Base-by-base conservation (phyloP, 2,113 vertebrate species). In the Neotoma lepida region DNA sequence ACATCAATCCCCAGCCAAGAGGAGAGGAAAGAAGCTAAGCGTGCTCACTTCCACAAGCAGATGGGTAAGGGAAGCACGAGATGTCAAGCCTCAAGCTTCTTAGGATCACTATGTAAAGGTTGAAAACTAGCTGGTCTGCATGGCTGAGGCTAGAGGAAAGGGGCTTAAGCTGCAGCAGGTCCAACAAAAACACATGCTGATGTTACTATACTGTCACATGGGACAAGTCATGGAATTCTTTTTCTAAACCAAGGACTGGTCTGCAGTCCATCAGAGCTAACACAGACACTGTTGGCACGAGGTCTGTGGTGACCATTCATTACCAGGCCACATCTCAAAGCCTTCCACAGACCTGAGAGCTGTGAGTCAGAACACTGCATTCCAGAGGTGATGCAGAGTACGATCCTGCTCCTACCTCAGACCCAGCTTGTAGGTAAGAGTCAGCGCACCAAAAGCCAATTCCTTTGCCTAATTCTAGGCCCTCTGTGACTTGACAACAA, bases 1-100 rank as follows among this genome's bases (percentile, higher is more conserved):
- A 92, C 71, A 88, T 98, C 91, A 98, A 51, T 95, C 41, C 71
- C 49, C 46, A 28, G 51, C 18, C 78, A 58, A 85, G 66, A 58
- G 46, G 41, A 86, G 51, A 78, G 28, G 24, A 58, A 68, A 82
- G 44, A 88, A 74, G 61, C 66, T 76, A 76, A 20, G 86, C 51
- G 33, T n/a, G 94, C 5, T 80, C 70, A 39, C 35, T 81, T 81
- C 58, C 61, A 61, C 39, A 94, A 93, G 73, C 74, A 90, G 35
- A 88, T 2, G 17, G 71, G 41, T 61, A 49, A 82, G 49, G 46
- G 26, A 91, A 85, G 56, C 73, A 54, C 9, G 64, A 85, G 44
- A 85, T 26, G 15, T 56, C 49, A 89, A 86, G 61, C 54, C 35
- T 95, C 64, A 77, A 76, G 73, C 89, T 94, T 68, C 74, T 66